phyloP scores from a whole-genome alignment of 2,113 vertebrate species.

The Leptosomus discolor region DNA sequence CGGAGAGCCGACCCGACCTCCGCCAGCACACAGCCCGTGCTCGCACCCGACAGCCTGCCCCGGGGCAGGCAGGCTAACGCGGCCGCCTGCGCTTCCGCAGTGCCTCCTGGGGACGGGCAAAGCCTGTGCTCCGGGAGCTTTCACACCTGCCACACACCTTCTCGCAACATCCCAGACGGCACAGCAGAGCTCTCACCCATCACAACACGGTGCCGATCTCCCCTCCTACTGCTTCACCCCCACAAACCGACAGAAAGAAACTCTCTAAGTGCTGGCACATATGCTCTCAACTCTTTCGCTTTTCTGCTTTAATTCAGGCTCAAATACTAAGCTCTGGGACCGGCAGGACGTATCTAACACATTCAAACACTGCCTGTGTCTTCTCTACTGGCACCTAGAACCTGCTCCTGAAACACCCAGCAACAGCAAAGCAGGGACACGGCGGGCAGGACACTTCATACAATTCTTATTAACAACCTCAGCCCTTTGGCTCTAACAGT shows the following conservation, averaged over 20 bases:
- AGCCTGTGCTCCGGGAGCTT: not conserved
- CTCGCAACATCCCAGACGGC: not conserved
- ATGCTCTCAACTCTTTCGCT: not conserved
- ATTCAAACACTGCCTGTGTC: not conserved
- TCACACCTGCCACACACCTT: not conserved
- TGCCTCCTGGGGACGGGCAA: not conserved
- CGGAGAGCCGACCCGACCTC: fast-evolving
- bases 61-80: fast-evolving
- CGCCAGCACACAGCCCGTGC: not conserved
- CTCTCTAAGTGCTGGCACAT: not conserved
- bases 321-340: not conserved
- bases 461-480: not conserved
- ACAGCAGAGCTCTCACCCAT: not conserved
- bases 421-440: not conserved
- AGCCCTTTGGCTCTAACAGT: not conserved
- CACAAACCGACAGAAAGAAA: not conserved
- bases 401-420: not conserved
- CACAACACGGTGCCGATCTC: not conserved
- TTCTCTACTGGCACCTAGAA: not conserved
- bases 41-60: fast-evolving
- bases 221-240: not conserved
- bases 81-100: not conserved
- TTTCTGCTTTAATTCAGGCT: not conserved
- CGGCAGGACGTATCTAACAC: not conserved
- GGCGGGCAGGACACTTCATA: not conserved